phyloP scores from a whole-genome alignment of 2,113 vertebrate genomes.

The Rhagologus leucostigma region DNA sequence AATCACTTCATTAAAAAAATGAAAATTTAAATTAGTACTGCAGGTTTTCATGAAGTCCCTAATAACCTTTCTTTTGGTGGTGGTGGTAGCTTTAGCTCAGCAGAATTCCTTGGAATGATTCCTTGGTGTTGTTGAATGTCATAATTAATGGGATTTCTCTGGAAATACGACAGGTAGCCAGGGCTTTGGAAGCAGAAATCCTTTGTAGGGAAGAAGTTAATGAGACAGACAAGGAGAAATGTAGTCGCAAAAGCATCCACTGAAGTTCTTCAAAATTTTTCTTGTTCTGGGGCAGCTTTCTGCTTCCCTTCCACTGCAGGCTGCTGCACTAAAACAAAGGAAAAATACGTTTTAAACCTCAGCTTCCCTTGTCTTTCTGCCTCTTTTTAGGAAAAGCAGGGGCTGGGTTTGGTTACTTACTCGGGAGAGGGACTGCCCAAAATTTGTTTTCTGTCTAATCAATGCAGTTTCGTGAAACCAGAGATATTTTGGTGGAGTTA shows the following conservation, averaged over 20 bases:
- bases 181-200: neutral
- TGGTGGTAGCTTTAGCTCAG: neutral
- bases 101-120: conserved; percentile 16
- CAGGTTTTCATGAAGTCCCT: neutral
- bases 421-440: neutral
- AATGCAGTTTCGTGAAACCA: neutral
- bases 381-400: neutral
- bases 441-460: neutral
- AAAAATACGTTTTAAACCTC: neutral
- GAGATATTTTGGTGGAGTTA: neutral
- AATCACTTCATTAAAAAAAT: neutral
- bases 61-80: neutral
- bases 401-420: neutral
- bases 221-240: neutral
- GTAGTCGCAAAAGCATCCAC: neutral
- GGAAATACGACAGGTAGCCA: neutral
- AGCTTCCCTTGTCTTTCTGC: neutral
- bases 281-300: neutral
- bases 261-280: neutral
- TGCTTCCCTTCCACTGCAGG: neutral
- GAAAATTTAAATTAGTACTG: neutral
- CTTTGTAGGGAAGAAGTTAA: conserved; percentile 1
- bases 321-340: neutral
- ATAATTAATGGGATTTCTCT: conserved; percentile 22
- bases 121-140: neutral